Percentiles rank a stretch among this genome's conserved stretches.
Conservation (phyloP, 2,888 invertebrate genomes). For the Drepana falcataria region DNA sequence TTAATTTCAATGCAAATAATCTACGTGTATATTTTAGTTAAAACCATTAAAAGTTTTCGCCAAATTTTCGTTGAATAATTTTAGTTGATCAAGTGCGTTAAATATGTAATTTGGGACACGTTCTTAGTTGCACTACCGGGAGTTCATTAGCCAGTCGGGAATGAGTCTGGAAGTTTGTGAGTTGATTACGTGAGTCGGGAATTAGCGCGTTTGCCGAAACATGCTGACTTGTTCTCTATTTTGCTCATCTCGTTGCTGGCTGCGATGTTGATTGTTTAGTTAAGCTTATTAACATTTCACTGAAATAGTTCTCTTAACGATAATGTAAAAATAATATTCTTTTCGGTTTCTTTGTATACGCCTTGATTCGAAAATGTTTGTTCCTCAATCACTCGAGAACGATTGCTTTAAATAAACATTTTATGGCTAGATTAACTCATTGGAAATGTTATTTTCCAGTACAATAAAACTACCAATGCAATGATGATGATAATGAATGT, state of each 20-base stretch:
- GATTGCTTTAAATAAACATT: too few relatives aligned
- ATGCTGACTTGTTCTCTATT: conserved; percentile 8
- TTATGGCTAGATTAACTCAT: too few relatives aligned
- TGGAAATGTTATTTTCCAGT: too few relatives aligned
- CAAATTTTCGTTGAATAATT: conserved; percentile 1
- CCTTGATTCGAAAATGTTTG: too few relatives aligned
- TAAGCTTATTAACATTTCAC: conserved; percentile 3
- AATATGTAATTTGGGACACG: conserved; percentile 48
- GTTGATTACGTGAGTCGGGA: conserved; percentile 23
- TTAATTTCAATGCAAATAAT: too few relatives aligned
- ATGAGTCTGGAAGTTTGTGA: conserved; percentile 52
- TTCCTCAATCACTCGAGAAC: too few relatives aligned
- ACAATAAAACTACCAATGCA: too few relatives aligned
- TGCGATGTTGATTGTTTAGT: neutral
- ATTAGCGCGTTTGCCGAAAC: conserved; percentile 27
- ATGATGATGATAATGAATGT: too few relatives aligned
- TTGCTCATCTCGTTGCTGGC: conserved; percentile 1
- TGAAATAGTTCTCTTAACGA: neutral
- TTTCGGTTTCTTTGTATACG: too few relatives aligned
- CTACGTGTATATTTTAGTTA: too few relatives aligned
- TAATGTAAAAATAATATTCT: too few relatives aligned
- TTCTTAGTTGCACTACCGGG: conserved; percentile 41
- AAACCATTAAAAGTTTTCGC: neutral
- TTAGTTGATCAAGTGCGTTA: conserved; percentile 11
- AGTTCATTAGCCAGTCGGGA: conserved; percentile 54